Conservation (phyloP, 1,140 invertebrate genomes). For the Campoletis sonorensis region DNA sequence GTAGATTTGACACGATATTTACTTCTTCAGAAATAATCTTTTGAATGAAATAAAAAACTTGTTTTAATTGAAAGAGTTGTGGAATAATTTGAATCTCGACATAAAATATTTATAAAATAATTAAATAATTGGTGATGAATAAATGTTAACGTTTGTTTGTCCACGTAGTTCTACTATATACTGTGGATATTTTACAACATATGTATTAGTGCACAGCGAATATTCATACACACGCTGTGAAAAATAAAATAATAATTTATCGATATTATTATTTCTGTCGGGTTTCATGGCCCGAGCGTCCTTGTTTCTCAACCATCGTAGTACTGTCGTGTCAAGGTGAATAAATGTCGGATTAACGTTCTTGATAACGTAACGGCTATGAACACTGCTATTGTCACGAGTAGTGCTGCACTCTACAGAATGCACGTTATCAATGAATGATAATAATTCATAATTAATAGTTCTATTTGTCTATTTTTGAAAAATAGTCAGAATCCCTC, state of each 20-base stretch:
- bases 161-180: too few species aligned
- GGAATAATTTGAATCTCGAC: too few species aligned
- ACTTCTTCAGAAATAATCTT: too few species aligned
- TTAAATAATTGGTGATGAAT: too few species aligned
- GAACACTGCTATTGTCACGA: background rate
- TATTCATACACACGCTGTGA: background rate
- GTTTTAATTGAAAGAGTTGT: too few species aligned
- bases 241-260: constrained; percentile 1
- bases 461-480: background rate
- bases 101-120: too few species aligned
- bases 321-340: constrained; percentile 60
- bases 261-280: constrained; percentile 22
- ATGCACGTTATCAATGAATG: background rate
- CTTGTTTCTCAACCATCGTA: constrained; percentile 61
- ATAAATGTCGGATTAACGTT: constrained; percentile 52
- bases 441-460: background rate
- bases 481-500: background rate
- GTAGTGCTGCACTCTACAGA: background rate
- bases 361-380: constrained; percentile 50
- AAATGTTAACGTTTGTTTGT: too few species aligned
- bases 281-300: constrained; percentile 48
- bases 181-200: too few species aligned
- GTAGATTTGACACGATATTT: too few species aligned
- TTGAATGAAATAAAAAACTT: too few species aligned
- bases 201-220: background rate